phyloP scores from a whole-genome alignment of 2,797 vertebrate species.

The Lepus oiostolus region DNA sequence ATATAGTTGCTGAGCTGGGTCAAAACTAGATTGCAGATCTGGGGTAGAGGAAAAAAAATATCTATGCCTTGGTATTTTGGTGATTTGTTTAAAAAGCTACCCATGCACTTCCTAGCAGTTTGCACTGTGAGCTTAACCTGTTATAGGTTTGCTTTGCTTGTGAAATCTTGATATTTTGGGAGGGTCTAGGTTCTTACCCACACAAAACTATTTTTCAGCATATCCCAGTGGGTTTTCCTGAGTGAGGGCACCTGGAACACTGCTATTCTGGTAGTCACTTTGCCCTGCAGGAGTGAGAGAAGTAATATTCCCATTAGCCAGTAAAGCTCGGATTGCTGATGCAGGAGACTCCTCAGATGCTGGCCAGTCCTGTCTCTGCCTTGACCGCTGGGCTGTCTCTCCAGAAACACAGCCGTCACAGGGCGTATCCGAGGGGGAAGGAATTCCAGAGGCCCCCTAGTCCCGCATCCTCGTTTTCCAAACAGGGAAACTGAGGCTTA shows the following conservation, averaged over 20 bases:
- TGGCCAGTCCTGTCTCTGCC: too few species aligned
- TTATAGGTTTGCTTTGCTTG: not conserved
- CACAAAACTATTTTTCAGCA: not conserved
- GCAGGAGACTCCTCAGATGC: not conserved
- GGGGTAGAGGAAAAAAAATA: conserved; percentile 44
- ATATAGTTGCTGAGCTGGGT: conserved; percentile 45
- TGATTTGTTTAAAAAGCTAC: conserved; percentile 63
- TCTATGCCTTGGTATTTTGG: not conserved
- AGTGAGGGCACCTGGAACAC: conserved; percentile 25
- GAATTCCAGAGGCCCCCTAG: not conserved
- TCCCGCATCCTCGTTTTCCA: conserved; percentile 37
- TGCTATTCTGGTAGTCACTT: not conserved
- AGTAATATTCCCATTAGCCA: not conserved
- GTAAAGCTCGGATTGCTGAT: not conserved
- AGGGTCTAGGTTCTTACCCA: not conserved
- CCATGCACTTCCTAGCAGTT: conserved; percentile 48
- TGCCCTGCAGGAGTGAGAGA: conserved; percentile 13
- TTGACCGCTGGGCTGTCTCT: not conserved
- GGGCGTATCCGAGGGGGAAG: not conserved
- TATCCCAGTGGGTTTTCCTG: conserved; percentile 33
- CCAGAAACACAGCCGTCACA: not conserved
- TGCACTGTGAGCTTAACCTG: not conserved
- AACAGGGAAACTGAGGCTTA: conserved; percentile 22
- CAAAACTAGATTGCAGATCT: conserved; percentile 44
- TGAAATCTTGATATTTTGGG: conserved; percentile 2